Evolutionary conservation across 2,888 invertebrate species (phyloP).

Genomic region (Fragum sueziense): DNA sequence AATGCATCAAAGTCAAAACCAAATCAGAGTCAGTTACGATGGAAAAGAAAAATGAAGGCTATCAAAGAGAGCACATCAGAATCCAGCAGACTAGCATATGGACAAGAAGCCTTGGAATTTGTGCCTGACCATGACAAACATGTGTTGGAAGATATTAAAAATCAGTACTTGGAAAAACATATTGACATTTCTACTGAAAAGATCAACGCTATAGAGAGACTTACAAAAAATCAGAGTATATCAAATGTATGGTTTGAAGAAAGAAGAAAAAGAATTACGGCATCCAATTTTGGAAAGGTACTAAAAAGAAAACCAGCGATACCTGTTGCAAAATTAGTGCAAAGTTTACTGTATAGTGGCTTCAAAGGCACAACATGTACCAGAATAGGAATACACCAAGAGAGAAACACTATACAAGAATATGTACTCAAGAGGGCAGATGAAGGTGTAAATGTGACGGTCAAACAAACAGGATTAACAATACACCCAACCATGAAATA

Average conservation of each 20-base stretch:
- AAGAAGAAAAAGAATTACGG: conserved; percentile 36
- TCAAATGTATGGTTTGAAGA: conserved; percentile 28
- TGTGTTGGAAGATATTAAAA: not conserved
- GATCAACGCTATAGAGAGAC: not conserved
- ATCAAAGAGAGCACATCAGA: conserved; percentile 15
- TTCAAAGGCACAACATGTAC: conserved; percentile 33
- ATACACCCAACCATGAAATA: conserved; percentile 17
- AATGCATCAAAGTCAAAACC: not conserved
- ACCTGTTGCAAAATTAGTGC: conserved; percentile 5
- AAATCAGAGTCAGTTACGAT: not conserved
- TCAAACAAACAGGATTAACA: conserved; percentile 29
- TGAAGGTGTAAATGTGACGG: conserved; percentile 21
- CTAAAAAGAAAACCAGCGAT: conserved; percentile 19
- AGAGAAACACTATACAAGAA: conserved; percentile 34
- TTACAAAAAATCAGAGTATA: conserved; percentile 11
- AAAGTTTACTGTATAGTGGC: conserved; percentile 19
- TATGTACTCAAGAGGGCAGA: conserved; percentile 37
- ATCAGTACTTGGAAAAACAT: not conserved
- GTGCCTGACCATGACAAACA: not conserved
- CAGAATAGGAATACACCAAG: conserved; percentile 27
- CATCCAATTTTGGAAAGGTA: conserved; percentile 30
- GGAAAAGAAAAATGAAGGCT: conserved; percentile 22
- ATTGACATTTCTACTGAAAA: not conserved
- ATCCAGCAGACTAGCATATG: conserved; percentile 14
- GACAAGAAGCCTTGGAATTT: conserved; percentile 2